Evolutionary conservation across 1,140 invertebrate genomes (phyloP), one percentile per base, ranked within the genome.

Genomic region (Sipha flava): DNA sequence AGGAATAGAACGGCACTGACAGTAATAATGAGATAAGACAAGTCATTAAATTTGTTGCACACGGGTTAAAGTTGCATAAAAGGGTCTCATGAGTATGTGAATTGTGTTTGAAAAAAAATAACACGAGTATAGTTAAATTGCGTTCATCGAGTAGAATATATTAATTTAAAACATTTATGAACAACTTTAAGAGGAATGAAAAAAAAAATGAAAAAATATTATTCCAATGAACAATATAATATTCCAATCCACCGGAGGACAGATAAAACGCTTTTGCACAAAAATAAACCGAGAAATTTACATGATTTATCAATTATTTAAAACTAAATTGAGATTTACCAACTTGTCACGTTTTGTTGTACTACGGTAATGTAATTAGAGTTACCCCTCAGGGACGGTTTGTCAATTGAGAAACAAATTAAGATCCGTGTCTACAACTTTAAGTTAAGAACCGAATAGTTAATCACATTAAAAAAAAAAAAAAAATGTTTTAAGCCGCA

Each of bases 1-100:
- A 31, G 29, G 23, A 34, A 12, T 29, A 73, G 47, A n/a, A 23
- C 7, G n/a, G 29, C 18, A 14, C 70, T 40, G 43, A 12, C 12
- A 40, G 72, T 2, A 77, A 77, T 77, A 77, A 77, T 57, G 72
- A 77, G 72, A 40, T 37, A 57, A 77, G 72, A 77, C 72, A 77
- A 57, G 47, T 77, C 72, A 57, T 77, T 77, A 77, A 77, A 77
- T 40, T 77, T 34, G n/a, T 31, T 18, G 31, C 52, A 57, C 21
- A 43, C 52, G 18, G 34, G 3, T 54, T 37, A 23, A 21, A 31
- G 29, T 37, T 10, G 29, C 26, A 52, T 73, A 52, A 52, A 73
- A 73, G 47, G 45, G 45, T 37, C 47, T 21, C 3, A 37, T 16
- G 18, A 14, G 34, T 18, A 68, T 45, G 23, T 45, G 40, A 68